A percentile compares a stretch with the other conserved stretches of the same genome.
Conservation (phyloP, 2,113 vertebrate genomes). For the Chitala chitala region DNA sequence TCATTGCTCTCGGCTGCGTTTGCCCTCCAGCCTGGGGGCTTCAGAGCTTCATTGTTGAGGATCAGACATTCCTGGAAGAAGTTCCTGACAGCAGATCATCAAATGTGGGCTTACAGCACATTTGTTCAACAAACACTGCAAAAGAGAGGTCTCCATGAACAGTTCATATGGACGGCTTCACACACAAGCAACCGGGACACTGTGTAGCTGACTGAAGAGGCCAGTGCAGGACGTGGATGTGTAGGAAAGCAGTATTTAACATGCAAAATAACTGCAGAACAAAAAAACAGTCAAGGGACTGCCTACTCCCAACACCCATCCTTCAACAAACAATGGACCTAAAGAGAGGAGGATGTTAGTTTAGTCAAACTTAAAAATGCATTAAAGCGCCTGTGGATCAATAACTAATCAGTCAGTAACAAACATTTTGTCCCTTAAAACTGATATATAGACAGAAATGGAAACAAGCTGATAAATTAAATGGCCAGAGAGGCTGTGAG, state of each 20-base stretch:
- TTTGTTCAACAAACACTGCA: constrained; percentile 5
- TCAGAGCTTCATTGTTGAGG: not conserved
- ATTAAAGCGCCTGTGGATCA: not conserved
- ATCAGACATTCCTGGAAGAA: too few species aligned
- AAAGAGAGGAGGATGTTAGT: not conserved
- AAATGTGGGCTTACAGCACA: not conserved
- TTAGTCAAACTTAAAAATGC: not conserved
- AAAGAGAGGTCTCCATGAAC: not conserved
- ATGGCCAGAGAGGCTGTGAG: not conserved
- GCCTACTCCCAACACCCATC: not conserved
- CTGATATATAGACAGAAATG: not conserved
- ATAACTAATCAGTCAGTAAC: constrained; percentile 2
- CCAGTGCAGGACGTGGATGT: constrained; percentile 27
- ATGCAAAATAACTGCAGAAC: not conserved
- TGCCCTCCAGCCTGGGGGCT: not conserved
- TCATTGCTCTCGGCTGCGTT: not conserved
- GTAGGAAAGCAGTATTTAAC: constrained; percentile 38
- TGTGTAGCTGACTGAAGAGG: not conserved
- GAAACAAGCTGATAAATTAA: constrained; percentile 3
- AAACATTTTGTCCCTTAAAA: not conserved
- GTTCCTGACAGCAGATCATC: not conserved
- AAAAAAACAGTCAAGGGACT: too few species aligned
- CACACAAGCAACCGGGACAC: not conserved
- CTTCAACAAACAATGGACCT: not conserved
- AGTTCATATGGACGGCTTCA: not conserved